A percentile compares a stretch with the other conserved stretches of the same genome.
Conservation (phyloP, 2,113 vertebrate genomes). For the Erinaceus europaeus region DNA sequence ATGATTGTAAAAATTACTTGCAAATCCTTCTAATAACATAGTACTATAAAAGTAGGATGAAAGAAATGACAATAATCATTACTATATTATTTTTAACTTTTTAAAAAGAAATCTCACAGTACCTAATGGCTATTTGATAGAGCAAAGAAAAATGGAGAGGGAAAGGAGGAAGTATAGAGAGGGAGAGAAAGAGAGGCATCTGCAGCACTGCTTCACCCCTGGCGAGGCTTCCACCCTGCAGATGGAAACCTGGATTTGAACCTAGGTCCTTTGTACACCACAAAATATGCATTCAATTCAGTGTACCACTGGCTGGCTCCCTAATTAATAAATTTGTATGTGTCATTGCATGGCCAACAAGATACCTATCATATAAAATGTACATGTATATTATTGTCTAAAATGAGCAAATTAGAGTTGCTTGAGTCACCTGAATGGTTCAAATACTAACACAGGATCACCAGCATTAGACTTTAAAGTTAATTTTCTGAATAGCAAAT, state of each 20-base stretch:
- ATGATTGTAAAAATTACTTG: neutral
- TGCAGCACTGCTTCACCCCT: too few species aligned
- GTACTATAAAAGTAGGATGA: neutral
- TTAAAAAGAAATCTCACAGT: neutral
- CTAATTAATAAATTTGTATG: neutral
- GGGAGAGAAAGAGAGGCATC: too few species aligned
- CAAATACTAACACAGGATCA: neutral
- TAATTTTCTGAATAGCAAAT: neutral
- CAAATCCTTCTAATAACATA: neutral
- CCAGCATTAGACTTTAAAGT: neutral
- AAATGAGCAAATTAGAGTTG: neutral
- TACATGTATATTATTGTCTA: neutral
- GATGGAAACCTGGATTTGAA: too few species aligned
- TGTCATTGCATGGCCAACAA: neutral
- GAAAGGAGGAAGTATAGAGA: too few species aligned
- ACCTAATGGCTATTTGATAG: neutral
- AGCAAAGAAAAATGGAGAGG: too few species aligned
- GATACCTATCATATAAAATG: neutral
- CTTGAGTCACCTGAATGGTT: too few species aligned
- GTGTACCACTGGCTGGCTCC: too few species aligned
- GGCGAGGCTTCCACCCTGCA: too few species aligned
- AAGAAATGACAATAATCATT: neutral
- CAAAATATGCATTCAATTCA: too few species aligned
- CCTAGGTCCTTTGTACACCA: too few species aligned
- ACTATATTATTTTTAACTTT: neutral